Percentiles rank a stretch among this genome's conserved stretches.
phyloP scores from a whole-genome alignment of 2,797 vertebrate genomes.

The Neosilurus hyrtlii region DNA sequence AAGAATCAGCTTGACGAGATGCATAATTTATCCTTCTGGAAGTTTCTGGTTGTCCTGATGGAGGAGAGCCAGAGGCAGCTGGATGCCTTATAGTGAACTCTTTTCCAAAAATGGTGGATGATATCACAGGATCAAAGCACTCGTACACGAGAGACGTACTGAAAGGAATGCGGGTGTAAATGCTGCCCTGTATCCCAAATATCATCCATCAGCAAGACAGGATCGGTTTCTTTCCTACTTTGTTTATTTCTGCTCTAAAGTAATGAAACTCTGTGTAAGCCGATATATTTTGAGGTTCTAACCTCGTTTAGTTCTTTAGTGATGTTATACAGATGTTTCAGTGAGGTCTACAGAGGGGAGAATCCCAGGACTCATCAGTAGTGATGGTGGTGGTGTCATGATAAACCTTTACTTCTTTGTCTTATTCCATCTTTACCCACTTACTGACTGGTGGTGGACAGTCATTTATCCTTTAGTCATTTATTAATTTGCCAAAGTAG shows the following conservation, averaged over 20 bases:
- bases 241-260: background rate
- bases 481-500: too few relatives aligned
- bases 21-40: constrained; percentile 12
- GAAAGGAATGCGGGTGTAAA: background rate
- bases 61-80: background rate
- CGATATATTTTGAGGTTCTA: background rate
- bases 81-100: background rate
- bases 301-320: background rate
- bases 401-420: background rate
- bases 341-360: background rate
- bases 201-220: background rate
- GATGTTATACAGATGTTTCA: background rate
- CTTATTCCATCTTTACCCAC: background rate
- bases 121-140: background rate
- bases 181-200: background rate
- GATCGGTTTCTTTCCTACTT: background rate
- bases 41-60: background rate
- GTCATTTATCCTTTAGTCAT: too few relatives aligned
- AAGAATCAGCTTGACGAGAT: constrained; percentile 8
- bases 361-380: too few relatives aligned
- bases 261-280: background rate
- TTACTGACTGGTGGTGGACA: background rate
- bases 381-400: background rate
- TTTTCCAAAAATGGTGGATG: background rate
- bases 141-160: background rate